Evolutionary conservation across 2,888 invertebrate genomes (phyloP).

Genomic region (Xanthia icteritia): DNA sequence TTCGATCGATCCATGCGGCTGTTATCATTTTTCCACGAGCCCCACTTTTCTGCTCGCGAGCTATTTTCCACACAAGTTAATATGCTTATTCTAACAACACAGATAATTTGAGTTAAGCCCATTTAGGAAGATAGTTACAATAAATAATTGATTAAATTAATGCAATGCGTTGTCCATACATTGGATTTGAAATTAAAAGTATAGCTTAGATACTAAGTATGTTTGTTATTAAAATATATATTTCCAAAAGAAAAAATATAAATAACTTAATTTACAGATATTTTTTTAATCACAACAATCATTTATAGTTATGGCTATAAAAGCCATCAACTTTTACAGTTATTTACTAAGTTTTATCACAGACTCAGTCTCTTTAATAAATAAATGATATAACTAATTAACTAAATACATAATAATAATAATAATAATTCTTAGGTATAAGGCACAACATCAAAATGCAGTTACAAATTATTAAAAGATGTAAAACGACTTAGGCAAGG

Average conservation of each 20-base stretch:
- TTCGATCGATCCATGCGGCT: too few relatives aligned
- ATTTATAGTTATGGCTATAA: neutral
- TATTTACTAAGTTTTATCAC: conserved; percentile 20
- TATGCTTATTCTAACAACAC: neutral
- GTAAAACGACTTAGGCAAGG: neutral
- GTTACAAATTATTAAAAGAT: neutral
- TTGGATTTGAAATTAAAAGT: too few relatives aligned
- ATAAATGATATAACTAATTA: neutral
- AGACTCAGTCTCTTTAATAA: conserved; percentile 16
- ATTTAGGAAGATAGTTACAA: neutral
- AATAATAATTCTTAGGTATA: conserved; percentile 5
- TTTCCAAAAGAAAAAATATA: neutral
- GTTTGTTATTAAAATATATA: neutral
- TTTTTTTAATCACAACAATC: neutral
- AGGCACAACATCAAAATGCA: neutral
- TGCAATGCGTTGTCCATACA: neutral
- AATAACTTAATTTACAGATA: neutral
- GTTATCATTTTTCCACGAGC: too few relatives aligned
- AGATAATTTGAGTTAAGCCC: neutral
- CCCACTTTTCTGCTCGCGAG: too few relatives aligned
- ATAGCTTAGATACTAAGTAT: too few relatives aligned
- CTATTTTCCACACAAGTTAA: neutral
- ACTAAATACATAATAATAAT: neutral
- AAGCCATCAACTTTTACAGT: neutral
- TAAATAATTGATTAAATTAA: neutral